phyloP scores from a whole-genome alignment of 2,113 vertebrate genomes.

The Indicator indicator region DNA sequence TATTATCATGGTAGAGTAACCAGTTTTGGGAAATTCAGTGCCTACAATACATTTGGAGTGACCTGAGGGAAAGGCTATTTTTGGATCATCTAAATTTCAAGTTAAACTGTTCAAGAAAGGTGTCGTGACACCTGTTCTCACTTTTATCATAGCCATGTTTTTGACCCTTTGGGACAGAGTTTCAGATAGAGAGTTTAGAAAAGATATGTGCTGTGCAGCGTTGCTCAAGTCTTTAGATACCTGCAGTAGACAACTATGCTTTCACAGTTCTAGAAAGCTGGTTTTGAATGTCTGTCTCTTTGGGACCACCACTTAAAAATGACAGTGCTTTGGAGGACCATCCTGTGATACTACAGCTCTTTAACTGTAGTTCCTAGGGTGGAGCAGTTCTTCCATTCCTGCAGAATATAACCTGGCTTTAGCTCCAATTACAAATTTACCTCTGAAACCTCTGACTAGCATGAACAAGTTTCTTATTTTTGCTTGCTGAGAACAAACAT shows the following conservation, averaged over 20 bases:
- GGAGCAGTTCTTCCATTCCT: not conserved
- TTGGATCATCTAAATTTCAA: not conserved
- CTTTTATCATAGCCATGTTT: not conserved
- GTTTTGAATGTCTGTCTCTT: not conserved
- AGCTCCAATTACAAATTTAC: not conserved
- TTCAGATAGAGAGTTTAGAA: not conserved
- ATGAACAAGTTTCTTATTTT: not conserved
- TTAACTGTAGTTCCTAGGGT: not conserved
- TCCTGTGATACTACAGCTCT: not conserved
- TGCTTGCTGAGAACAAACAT: not conserved
- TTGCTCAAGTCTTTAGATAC: not conserved
- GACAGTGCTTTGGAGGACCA: not conserved
- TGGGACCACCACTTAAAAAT: not conserved
- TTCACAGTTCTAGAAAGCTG: not conserved
- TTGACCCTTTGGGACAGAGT: not conserved
- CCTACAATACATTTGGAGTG: not conserved
- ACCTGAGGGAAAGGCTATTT: not conserved
- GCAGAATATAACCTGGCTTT: not conserved
- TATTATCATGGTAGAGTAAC: accelerated
- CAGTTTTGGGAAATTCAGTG: not conserved
- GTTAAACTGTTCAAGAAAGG: not conserved
- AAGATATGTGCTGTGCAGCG: not conserved
- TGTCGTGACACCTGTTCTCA: not conserved
- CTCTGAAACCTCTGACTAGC: not conserved
- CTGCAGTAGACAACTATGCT: not conserved